Base-by-base conservation (phyloP, 64 coral and sea anemone species). In the Montipora cactus region DNA sequence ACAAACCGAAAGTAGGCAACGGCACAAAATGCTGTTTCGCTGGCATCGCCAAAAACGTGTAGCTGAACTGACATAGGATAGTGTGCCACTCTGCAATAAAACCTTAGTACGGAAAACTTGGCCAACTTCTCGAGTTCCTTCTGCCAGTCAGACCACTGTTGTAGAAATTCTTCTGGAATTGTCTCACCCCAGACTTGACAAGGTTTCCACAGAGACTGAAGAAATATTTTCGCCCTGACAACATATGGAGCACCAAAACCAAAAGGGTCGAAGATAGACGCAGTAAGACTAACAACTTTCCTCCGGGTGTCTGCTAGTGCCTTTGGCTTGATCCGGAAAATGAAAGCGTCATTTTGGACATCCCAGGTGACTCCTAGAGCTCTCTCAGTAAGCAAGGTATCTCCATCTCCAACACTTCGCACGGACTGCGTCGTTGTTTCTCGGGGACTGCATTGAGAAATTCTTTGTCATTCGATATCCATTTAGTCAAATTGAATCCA, bases 191-290 rank as follows among this genome's bases (percentile, higher is more conserved):
- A 28, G 28, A 0, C 28, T 28, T 28, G 28, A 28, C 28, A 28
- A 28, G 52, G 19, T 64, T 74, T 21, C 70, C 23, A 74, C 70
- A 49, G 11, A 3, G 12, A 45, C 14, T 87, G 84, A 28, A 87
- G 28, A 50, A 87, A 50, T 19, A 87, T 16, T 45, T 87, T 87
- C 5, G 83, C 83, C 47, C 61, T 70, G 5, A 87, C 37, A 4
- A 87, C 8, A 14, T 15, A 87, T 21, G 59, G 84, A 14, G 84
- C 67, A 14, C 74, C 10, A 19, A 87, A 87, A 5, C 84, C 84
- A 73, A 87, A 13, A 2, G 84, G 84, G 28, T 87, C 84, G 20
- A 87, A 87, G 5, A 89, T 9, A 3, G 87, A 75, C 0, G 87
- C 70, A 8, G 50, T n/a, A 2, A 76, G 7, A 37, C 73, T 77